Conservation (phyloP, 2,113 vertebrate species). For the Pomatorhinus ruficollis region DNA sequence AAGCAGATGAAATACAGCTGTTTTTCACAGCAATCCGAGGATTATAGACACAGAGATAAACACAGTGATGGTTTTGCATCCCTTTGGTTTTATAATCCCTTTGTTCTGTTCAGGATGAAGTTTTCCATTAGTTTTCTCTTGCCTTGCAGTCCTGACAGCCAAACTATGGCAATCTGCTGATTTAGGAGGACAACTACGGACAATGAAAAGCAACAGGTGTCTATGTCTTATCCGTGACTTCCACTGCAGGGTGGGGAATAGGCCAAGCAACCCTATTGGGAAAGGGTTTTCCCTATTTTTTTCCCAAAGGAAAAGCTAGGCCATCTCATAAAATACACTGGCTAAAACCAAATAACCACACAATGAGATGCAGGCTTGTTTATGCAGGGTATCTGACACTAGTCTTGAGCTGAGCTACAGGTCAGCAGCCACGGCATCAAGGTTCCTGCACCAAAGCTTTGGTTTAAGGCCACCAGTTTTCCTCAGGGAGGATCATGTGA, state of each 20-base stretch:
- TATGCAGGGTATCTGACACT: neutral
- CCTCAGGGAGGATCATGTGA: neutral
- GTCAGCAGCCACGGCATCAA: neutral
- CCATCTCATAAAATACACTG: neutral
- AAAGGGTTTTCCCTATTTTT: too few species aligned
- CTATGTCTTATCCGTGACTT: accelerated
- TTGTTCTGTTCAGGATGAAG: neutral
- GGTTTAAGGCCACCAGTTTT: neutral
- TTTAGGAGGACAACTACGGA: accelerated
- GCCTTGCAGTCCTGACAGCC: neutral
- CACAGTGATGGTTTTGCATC: neutral
- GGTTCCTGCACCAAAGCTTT: neutral
- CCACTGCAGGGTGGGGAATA: neutral
- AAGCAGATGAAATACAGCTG: neutral
- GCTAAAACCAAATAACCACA: neutral
- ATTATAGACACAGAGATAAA: neutral
- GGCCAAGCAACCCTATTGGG: neutral
- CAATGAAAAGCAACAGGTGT: neutral
- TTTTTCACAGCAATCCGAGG: neutral
- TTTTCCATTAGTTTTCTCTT: neutral
- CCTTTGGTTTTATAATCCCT: neutral
- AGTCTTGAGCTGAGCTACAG: neutral
- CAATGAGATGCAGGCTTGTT: neutral
- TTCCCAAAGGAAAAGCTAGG: neutral
- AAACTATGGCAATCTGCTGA: neutral